Conservation (phyloP, 2,113 vertebrate species). For the Peromyscus leucopus region DNA sequence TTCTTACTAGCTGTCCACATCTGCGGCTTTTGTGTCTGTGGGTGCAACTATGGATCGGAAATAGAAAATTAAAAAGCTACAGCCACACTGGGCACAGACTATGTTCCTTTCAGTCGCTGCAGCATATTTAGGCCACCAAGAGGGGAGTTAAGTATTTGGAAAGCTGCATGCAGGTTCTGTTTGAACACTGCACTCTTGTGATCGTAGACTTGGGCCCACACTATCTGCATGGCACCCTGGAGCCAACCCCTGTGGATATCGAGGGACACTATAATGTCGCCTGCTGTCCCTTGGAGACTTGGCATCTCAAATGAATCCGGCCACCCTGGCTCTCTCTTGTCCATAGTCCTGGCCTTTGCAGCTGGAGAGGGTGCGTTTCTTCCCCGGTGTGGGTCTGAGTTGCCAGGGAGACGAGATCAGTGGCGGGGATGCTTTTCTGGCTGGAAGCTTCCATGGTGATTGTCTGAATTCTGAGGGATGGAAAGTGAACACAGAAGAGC, state of each 20-base stretch:
- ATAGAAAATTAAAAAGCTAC: no score
- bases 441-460: not conserved
- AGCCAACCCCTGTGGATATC: no score
- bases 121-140: no score
- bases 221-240: not conserved
- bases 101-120: not conserved
- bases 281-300: not conserved
- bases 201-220: not conserved
- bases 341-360: not conserved
- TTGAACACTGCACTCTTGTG: not conserved
- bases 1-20: not conserved
- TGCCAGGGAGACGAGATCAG: not conserved
- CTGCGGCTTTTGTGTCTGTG: not conserved
- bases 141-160: not conserved
- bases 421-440: accelerated
- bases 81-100: no score
- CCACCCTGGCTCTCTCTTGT: accelerated
- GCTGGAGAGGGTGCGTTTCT: accelerated
- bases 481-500: not conserved
- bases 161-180: accelerated
- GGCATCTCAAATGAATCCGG: not conserved
- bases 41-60: not conserved
- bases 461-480: not conserved
- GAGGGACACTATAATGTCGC: accelerated
- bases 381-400: not conserved